phyloP scores from a whole-genome alignment of 2,113 vertebrate genomes.

The Erinaceus europaeus region DNA sequence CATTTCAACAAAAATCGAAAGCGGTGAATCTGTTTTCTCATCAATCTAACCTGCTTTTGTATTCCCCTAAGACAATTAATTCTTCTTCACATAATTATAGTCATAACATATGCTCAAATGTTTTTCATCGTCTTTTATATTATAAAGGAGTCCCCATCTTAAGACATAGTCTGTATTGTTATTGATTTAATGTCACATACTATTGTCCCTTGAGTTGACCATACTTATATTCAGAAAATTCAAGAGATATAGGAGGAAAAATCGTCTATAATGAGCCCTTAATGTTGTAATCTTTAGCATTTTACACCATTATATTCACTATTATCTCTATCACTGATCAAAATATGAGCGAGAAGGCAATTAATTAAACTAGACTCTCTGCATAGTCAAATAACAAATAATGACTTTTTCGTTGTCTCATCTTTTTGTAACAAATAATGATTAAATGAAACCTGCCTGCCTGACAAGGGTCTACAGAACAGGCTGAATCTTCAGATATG shows the following conservation, averaged over 20 bases:
- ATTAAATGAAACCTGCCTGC: constrained; percentile 66
- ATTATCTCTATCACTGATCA: no score
- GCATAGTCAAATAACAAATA: constrained; percentile 52
- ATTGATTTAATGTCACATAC: not conserved
- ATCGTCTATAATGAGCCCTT: not conserved
- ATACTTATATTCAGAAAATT: not conserved
- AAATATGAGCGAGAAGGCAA: constrained; percentile 47
- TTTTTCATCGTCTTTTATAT: not conserved
- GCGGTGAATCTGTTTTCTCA: no score
- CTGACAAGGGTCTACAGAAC: constrained; percentile 41
- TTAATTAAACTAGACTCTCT: constrained; percentile 38
- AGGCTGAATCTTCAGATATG: constrained; percentile 51
- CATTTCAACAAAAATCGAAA: no score
- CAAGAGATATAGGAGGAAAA: not conserved
- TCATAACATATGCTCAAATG: not conserved
- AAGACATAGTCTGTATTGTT: not conserved
- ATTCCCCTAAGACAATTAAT: not conserved
- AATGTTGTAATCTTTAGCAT: not conserved
- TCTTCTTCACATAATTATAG: not conserved
- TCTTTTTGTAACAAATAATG: no score
- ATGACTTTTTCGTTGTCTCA: constrained; percentile 54
- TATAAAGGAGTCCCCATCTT: not conserved
- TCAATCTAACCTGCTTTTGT: not conserved
- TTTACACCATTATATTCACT: not conserved
- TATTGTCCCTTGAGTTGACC: not conserved